Base-by-base conservation (phyloP, 2,888 invertebrate genomes). In the Oscheius sp. region DNA sequence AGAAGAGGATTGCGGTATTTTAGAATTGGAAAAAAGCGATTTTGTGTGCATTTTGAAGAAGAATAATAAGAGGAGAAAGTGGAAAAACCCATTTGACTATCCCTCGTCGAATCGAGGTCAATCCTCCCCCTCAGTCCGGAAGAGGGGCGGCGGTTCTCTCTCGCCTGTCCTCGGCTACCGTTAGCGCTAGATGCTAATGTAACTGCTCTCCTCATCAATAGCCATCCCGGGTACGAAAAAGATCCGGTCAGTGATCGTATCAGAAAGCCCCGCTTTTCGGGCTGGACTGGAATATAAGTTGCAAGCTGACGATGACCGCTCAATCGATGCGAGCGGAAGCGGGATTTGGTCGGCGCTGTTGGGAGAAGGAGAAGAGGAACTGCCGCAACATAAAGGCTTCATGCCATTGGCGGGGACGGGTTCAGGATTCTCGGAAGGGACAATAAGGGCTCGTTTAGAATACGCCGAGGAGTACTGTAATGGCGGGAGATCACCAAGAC, bases 231-330 rank as follows among this genome's bases (percentile, higher is more conserved):
- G 37, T 34, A 34, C 6, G 37, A 34, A 34, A 12, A 10, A 33
- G 55, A 55, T 55, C 55, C 55, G 55, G 55, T 48, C 48, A 48
- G 20, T 55, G 55, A 55, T 55, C 55, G 55, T 55, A 55, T 55
- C 55, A 55, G 42, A 17, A 42, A n/a, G 42, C 12, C 12, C 29
- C 3, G 25, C 29, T n/a, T 52, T 27, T 29, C 52, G 29, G n/a
- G n/a, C 23, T 29, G 48, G 55, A 55, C 55, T 55, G 55, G 55
- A 55, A 34, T 52, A 52, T 29, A 17, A n/a, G 52, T 52, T 52
- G 52, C 52, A 52, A 52, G 6, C 52, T 20, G 55, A 34, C 55
- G 20, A 34, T 55, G 55, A 55, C 55, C 55, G 55, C 33, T 55
- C 55, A 55, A 55, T 34, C 29, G 52, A 52, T 52, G 52, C 29